Conservation (phyloP, 2,797 vertebrate genomes). For the Melanotaenia parkinsoni region DNA sequence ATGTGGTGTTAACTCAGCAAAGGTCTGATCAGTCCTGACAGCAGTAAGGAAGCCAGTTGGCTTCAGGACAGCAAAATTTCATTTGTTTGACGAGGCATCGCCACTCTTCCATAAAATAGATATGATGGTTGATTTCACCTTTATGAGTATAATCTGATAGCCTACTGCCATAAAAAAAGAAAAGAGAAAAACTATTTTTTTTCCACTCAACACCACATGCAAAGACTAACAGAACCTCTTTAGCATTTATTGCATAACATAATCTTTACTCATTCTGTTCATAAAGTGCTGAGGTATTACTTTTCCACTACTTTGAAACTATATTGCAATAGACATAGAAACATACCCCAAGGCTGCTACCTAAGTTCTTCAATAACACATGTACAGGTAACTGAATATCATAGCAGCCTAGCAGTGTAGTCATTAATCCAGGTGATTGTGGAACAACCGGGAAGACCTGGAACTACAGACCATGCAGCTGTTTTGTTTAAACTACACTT, state of each 20-base stretch:
- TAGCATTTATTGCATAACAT: not conserved
- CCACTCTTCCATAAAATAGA: slow-evolving; percentile 34
- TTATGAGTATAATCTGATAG: slow-evolving; percentile 13
- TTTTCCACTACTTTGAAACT: not conserved
- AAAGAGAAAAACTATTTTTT: not conserved
- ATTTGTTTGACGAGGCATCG: slow-evolving; percentile 23
- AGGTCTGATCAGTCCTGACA: slow-evolving; percentile 40
- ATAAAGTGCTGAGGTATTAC: not conserved
- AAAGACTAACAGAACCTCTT: not conserved
- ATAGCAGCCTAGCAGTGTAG: too few relatives aligned
- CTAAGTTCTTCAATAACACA: too few relatives aligned
- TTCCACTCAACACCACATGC: not conserved
- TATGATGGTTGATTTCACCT: slow-evolving; percentile 29
- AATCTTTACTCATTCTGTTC: not conserved
- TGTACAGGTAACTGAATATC: too few relatives aligned
- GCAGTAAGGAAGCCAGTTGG: slow-evolving; percentile 31
- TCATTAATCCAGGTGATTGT: too few relatives aligned
- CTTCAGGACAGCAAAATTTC: slow-evolving; percentile 24
- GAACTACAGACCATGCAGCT: not conserved
- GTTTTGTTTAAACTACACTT: not conserved
- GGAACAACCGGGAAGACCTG: not conserved
- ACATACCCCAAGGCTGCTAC: too few relatives aligned
- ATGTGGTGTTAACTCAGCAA: slow-evolving; percentile 5
- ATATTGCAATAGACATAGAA: slow-evolving; percentile 11
- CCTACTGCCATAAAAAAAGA: not conserved